A percentile compares a stretch with the other conserved stretches of the same genome.
Evolutionary conservation across 2,888 invertebrate species (phyloP).

Genomic region (Mythimna albipuncta): DNA sequence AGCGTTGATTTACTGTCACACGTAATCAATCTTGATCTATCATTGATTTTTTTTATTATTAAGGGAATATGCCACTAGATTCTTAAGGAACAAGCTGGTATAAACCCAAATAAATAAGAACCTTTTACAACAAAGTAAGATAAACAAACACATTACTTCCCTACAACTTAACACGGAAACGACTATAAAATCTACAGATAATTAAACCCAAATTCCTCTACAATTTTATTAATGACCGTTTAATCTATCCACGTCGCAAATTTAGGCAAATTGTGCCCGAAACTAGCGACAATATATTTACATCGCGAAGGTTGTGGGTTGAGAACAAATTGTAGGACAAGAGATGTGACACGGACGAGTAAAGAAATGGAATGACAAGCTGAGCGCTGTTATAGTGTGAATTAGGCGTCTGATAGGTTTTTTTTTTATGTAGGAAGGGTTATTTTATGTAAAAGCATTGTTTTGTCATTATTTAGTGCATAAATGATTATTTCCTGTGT

Average conservation of each 20-base stretch:
- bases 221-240: constrained; percentile 57
- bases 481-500: too few relatives aligned
- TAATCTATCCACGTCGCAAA: constrained; percentile 56
- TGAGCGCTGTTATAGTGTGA: too few relatives aligned
- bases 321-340: constrained; percentile 60
- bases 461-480: too few relatives aligned
- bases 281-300: constrained; percentile 64
- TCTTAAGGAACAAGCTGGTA: not conserved
- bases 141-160: constrained; percentile 39
- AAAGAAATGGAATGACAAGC: constrained; percentile 11
- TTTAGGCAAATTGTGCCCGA: constrained; percentile 56
- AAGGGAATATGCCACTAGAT: not conserved
- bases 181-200: constrained; percentile 33
- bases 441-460: too few relatives aligned
- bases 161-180: constrained; percentile 38
- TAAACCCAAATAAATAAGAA: not conserved
- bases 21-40: too few relatives aligned
- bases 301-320: constrained; percentile 60
- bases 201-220: constrained; percentile 49
- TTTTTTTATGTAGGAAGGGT: too few relatives aligned
- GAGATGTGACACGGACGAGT: constrained; percentile 14
- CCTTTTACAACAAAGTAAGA: not conserved
- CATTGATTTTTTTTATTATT: too few relatives aligned
- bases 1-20: too few relatives aligned
- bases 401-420: too few relatives aligned